These are phyloP conservation scores for Herpailurus yagouaroundi DNA, from an alignment of 2,113 vertebrate genomes.

Conservation along the genomic window DNA sequence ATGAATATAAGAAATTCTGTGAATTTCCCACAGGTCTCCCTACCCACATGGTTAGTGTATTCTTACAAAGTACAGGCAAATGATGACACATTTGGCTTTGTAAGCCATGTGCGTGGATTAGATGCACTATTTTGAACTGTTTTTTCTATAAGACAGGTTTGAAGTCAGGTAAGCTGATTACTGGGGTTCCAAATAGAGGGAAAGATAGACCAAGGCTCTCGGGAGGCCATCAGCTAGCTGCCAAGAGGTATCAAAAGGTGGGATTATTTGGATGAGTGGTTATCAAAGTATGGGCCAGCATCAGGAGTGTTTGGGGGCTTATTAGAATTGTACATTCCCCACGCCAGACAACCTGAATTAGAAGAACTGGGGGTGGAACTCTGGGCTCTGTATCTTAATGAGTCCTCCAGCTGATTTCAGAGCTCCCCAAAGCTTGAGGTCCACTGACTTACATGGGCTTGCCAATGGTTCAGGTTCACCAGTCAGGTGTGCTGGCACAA, in stretches of 20 bases:
- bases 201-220: background rate
- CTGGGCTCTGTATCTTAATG: background rate
- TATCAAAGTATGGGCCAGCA: background rate
- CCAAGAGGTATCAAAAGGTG: background rate
- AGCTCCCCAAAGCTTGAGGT: background rate
- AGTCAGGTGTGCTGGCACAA: background rate
- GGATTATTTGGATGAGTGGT: background rate
- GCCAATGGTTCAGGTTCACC: background rate
- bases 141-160: background rate
- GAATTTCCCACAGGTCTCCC: slow-evolving; percentile 21
- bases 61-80: slow-evolving; percentile 1
- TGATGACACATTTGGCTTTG: background rate
- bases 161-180: background rate
- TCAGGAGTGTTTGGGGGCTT: background rate
- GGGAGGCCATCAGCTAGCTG: background rate
- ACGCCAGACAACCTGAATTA: background rate
- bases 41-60: background rate
- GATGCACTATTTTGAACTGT: background rate
- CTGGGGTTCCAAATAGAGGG: background rate
- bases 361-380: background rate
- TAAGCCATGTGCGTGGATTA: background rate
- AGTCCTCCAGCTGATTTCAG: background rate
- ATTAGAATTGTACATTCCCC: background rate
- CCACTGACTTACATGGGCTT: background rate
- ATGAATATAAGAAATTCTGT: background rate